phyloP scores from a whole-genome alignment of 2,888 invertebrate genomes.

The Dynastes hyllus region DNA sequence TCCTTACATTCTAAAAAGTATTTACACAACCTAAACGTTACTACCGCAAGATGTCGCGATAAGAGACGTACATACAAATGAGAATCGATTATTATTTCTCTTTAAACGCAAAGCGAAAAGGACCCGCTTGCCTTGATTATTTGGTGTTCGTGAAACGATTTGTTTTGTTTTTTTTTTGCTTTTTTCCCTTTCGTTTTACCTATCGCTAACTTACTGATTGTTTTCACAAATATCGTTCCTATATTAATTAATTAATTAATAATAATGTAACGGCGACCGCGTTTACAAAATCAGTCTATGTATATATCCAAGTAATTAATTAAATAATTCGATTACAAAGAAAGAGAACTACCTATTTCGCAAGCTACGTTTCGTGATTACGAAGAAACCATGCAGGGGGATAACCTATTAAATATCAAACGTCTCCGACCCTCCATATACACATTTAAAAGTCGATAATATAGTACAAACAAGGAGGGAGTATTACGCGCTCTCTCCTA shows the following conservation, averaged over 20 bases:
- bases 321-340: neutral
- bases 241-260: neutral
- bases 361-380: neutral
- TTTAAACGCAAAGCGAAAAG: conserved; percentile 1
- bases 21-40: conserved; percentile 9
- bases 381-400: neutral
- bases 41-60: conserved; percentile 14
- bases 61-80: neutral
- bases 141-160: conserved; percentile 11
- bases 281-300: conserved; percentile 24
- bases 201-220: conserved; percentile 3
- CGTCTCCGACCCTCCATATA: conserved; percentile 19
- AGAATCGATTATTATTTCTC: neutral
- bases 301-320: conserved; percentile 2
- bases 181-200: neutral
- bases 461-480: neutral
- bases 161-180: neutral
- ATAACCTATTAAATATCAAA: conserved; percentile 1
- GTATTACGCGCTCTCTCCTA: neutral
- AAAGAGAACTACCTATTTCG: conserved; percentile 16
- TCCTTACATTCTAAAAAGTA: conserved; percentile 9
- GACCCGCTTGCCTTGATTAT: neutral
- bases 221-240: conserved; percentile 8
- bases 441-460: conserved; percentile 23
- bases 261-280: conserved; percentile 5